Evolutionary conservation across 23 tunicate species (phyloP).

Genomic region (Oikopleura vanhoeffeni): DNA sequence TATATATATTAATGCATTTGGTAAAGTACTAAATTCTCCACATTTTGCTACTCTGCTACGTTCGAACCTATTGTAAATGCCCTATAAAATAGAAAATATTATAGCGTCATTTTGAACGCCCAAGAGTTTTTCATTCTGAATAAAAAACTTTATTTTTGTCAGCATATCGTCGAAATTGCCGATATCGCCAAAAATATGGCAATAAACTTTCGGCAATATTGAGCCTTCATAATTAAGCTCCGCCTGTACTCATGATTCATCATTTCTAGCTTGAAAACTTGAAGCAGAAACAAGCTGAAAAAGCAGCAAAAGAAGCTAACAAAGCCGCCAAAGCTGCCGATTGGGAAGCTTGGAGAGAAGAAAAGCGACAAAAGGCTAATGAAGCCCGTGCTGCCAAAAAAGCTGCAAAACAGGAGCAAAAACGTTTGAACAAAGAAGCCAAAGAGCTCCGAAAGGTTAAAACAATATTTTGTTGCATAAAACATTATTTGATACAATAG

Average conservation of each 20-base stretch:
- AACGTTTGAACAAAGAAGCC: too few species aligned
- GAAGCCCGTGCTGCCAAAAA: neutral
- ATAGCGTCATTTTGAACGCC: too few species aligned
- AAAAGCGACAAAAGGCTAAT: neutral
- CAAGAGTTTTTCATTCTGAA: too few species aligned
- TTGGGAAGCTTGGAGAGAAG: constrained; percentile 8
- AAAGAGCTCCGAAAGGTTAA: too few species aligned
- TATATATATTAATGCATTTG: too few species aligned
- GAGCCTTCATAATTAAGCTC: neutral
- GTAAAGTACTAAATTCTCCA: too few species aligned
- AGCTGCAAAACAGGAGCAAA: neutral
- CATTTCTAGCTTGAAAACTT: neutral
- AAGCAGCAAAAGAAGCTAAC: neutral
- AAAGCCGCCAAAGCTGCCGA: neutral
- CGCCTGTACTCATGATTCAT: neutral
- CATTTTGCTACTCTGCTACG: too few species aligned
- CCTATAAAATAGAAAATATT: too few species aligned
- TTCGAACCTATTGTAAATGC: too few species aligned
- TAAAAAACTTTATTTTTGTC: too few species aligned
- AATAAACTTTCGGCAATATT: neutral
- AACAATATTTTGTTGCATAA: too few species aligned
- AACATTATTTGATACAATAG: too few species aligned
- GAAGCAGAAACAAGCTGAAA: neutral
- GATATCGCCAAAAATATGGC: neutral
- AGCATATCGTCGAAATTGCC: neutral